These are phyloP conservation scores for Hoplodrina blanda DNA, from an alignment of 2,888 invertebrate species.

Conservation along the genomic window DNA sequence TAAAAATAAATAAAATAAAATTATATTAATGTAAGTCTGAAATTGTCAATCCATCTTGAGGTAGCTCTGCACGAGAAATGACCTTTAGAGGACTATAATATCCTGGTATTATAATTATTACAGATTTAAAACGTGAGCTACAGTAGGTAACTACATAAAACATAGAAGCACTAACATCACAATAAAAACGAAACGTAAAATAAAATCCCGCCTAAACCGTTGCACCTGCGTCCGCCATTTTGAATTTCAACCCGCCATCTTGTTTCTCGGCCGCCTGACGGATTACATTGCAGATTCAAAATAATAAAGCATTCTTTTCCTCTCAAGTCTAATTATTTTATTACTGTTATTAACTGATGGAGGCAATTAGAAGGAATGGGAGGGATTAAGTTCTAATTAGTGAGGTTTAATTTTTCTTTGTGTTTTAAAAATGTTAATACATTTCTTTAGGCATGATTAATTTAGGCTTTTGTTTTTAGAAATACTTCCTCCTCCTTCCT, in stretches of 20 bases:
- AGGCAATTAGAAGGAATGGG: conserved; percentile 82
- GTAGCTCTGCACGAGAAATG: too few relatives aligned
- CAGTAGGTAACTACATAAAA: too few relatives aligned
- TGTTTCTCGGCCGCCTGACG: conserved; percentile 80
- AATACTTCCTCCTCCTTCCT: too few relatives aligned
- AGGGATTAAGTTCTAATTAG: conserved; percentile 86
- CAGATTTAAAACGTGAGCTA: too few relatives aligned
- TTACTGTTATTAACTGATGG: conserved; percentile 84
- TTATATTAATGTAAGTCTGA: too few relatives aligned
- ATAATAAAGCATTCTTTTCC: conserved; percentile 85
- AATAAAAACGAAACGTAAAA: conserved; percentile 65
- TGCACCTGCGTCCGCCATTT: conserved; percentile 84
- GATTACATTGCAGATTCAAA: conserved; percentile 82
- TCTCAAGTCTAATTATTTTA: conserved; percentile 81
- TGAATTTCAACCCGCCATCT: conserved; percentile 76
- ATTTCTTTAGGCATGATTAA: conserved; percentile 10
- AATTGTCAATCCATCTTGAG: too few relatives aligned
- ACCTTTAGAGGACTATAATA: too few relatives aligned
- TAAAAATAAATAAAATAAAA: too few relatives aligned
- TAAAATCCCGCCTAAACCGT: conserved; percentile 70
- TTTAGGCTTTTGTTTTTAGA: neutral
- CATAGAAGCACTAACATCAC: neutral
- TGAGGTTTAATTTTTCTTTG: conserved; percentile 74
- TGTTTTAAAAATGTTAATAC: conserved; percentile 30
- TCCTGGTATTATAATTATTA: too few relatives aligned